phyloP scores from a whole-genome alignment of 2,888 invertebrate genomes.

The Cremastinae sp. region DNA sequence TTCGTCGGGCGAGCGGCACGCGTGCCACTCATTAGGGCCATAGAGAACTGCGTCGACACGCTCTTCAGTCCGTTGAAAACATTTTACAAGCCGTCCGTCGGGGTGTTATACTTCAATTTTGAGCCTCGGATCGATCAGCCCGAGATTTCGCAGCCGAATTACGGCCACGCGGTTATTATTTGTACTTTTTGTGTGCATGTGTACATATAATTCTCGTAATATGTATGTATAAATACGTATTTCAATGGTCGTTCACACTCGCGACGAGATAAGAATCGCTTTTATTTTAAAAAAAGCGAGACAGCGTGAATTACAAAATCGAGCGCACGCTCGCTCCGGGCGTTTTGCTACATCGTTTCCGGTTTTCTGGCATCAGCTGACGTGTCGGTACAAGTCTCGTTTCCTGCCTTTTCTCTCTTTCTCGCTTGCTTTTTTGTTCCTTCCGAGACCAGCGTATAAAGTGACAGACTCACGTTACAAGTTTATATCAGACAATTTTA shows the following conservation, averaged over 20 bases:
- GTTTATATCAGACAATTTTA: conserved; percentile 17
- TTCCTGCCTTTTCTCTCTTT: conserved; percentile 34
- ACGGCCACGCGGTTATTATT: neutral
- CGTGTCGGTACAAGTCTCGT: conserved; percentile 60
- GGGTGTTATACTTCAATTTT: too few species aligned
- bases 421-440: too few species aligned
- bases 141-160: neutral
- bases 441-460: conserved; percentile 20
- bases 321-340: conserved; percentile 44
- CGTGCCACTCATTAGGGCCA: conserved; percentile 77
- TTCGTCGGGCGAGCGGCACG: conserved; percentile 66
- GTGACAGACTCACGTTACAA: conserved; percentile 51
- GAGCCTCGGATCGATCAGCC: too few species aligned
- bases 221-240: too few species aligned
- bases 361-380: conserved; percentile 69
- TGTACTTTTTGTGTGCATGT: too few species aligned
- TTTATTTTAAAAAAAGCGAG: too few species aligned
- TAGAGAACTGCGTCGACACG: conserved; percentile 57
- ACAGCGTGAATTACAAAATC: too few species aligned
- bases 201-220: too few species aligned
- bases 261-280: too few species aligned
- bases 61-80: conserved; percentile 16
- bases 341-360: conserved; percentile 74
- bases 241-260: too few species aligned
- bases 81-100: conserved; percentile 21